Evolutionary conservation across 2,888 invertebrate species (phyloP), one percentile per base, ranked within the genome.

Genomic region (Steinernema hermaphroditum): DNA sequence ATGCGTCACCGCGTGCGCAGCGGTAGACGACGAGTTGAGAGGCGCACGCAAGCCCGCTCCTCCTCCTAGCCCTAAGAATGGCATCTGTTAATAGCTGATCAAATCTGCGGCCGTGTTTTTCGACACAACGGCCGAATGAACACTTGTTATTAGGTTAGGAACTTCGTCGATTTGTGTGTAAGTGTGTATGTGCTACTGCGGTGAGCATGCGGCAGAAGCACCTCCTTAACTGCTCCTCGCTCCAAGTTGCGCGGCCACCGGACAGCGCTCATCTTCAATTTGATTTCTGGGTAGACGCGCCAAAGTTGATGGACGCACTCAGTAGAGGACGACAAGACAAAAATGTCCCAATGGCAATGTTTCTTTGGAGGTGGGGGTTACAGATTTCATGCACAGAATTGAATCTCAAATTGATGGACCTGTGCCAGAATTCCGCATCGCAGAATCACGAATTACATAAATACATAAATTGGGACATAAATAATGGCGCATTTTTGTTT

Each of bases 31-130:
- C 62, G 27, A 62, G 16, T 62, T 34, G 62, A 62, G 32, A 1
- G 32, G 29, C 6, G 54, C 62, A 19, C 62, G 62, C 29, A n/a
- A n/a, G 32, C 32, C 22, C 27, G 62, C 62, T 62, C 62, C 62
- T 62, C 62, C 62, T 62, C 29, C 54, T 2, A 27, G 27, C 29
- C 34, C 62, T 62, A 62, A 62, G 62, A 62, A 62, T 62, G 62
- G 62, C 62, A 62, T 62, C 62, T 62, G 62, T 62, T 62, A 62
- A 62, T 62, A 62, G 62, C 62, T 62, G 62, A 62, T 62, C 62
- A 16, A 62, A 62, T 62, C 62, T 32, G 62, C 62, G 62, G 62
- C 29, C 62, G 62, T 62, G 62, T 62, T 62, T 62, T 62, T 62
- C 62, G 62, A 62, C 62, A 62, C 62, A 62, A 62, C 62, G 62